phyloP scores from a whole-genome alignment of 2,888 invertebrate species.

The Platynereis dumerilii region DNA sequence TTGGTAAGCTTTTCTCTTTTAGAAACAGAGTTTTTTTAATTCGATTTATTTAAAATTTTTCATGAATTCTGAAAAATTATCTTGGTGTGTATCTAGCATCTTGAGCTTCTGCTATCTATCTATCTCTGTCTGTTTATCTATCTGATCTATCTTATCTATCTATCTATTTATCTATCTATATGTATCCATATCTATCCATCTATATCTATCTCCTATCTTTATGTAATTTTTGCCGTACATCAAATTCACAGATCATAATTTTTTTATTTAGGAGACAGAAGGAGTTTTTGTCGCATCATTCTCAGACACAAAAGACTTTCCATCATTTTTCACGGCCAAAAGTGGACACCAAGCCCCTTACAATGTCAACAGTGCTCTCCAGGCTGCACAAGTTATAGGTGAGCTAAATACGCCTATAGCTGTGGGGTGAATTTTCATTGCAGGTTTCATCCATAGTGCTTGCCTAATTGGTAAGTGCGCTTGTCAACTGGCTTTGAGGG shows the following conservation, averaged over 20 bases:
- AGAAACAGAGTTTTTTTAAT: background rate
- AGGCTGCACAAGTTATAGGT: conserved; percentile 73
- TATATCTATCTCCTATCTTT: too few relatives aligned
- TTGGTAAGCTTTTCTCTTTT: conserved; percentile 76
- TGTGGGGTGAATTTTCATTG: too few relatives aligned
- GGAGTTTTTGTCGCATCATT: conserved; percentile 88
- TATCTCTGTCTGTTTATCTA: too few relatives aligned
- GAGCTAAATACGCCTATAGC: too few relatives aligned
- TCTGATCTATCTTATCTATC: too few relatives aligned
- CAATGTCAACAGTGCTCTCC: conserved; percentile 69
- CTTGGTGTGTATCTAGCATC: background rate
- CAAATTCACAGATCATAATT: too few relatives aligned
- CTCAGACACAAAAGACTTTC: conserved; percentile 76
- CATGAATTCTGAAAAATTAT: background rate
- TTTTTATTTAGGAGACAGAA: conserved; percentile 90
- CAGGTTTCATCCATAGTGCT: too few relatives aligned
- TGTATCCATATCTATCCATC: too few relatives aligned
- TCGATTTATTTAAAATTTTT: background rate
- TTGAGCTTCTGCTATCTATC: background rate
- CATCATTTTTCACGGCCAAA: conserved; percentile 87
- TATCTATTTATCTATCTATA: too few relatives aligned
- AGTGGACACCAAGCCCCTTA: conserved; percentile 80
- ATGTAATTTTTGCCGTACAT: too few relatives aligned
- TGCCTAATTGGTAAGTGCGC: too few relatives aligned
- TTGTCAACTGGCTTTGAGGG: too few relatives aligned